Evolutionary conservation across 2,113 vertebrate genomes (phyloP).

Genomic region (Condylura cristata): DNA sequence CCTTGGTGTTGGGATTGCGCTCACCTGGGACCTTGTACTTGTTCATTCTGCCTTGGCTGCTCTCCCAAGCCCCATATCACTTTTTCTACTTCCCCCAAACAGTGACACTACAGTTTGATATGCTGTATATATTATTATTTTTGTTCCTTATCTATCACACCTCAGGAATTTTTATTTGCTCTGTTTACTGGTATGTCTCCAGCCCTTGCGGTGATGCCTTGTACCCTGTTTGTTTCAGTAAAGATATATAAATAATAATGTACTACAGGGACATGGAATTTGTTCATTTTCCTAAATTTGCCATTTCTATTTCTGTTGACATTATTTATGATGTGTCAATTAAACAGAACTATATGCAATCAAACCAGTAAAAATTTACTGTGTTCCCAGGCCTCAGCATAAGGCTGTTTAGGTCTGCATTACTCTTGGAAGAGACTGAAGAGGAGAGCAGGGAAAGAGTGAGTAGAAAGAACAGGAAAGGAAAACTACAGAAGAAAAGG

Average conservation of each 20-base stretch:
- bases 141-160: not conserved
- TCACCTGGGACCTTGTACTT: not conserved
- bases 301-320: not conserved
- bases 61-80: fast-evolving
- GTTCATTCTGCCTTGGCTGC: not conserved
- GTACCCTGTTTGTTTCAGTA: not conserved
- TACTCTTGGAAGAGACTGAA: not conserved
- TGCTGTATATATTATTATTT: too few species aligned
- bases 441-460: not conserved
- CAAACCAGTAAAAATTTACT: not conserved
- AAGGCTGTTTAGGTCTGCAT: not conserved
- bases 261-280: not conserved
- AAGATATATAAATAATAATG: not conserved
- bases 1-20: not conserved
- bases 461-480: not conserved
- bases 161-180: not conserved
- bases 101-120: not conserved
- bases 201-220: not conserved
- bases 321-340: not conserved
- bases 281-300: not conserved
- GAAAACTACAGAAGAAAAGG: not conserved
- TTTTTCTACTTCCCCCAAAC: not conserved
- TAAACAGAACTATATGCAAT: not conserved
- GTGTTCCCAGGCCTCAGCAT: not conserved
- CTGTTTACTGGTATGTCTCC: not conserved